Evolutionary conservation across 1,140 invertebrate species (phyloP), one percentile per base, ranked within the genome.

Genomic region (Drosophila asahinai): DNA sequence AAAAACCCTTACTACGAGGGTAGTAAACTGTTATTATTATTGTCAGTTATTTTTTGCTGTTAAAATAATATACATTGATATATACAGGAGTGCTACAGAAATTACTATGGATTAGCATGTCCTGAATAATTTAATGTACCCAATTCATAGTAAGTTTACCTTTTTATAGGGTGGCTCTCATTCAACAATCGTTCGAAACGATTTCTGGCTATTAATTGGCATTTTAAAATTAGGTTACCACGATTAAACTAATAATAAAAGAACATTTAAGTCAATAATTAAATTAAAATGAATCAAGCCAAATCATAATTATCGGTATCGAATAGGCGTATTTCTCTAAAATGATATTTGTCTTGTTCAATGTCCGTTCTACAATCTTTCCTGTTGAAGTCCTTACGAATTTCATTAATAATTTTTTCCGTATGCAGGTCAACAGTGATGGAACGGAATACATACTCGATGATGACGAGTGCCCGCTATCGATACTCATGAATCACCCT

Each of bases 401-500:
- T 14, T 51, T 42, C 11, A 40, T 48, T 52, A 12, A 47, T 25
- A n/a, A 9, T 47, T 2, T 15, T 49, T 19, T 36, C n/a, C 47
- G 81, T 71, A 89, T 51, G 60, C 83, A 96, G 96, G 96, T 96
- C 58, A 96, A 96, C 84, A 94, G 95, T 70, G 95, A 96, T 77
- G 94, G 95, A 77, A 94, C 95, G 4, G 98, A 99, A 93, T 98
- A 98, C 92, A 97, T 99, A 86, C 94, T 99, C 77, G 98, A 99
- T 93, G 98, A 99, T 91, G 98, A 99, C 92, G 98, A 99, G 93
- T 99, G 98, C 94, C 98, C 98, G 38, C 94, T 99, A 65, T 97
- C 97, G 22, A 99, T 99, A 92, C 95, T 98, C 66, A 98, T 98
- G 97, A 97, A 97, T 93, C 96, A 98, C 93, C 95, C 96, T 48